Percentiles rank a stretch among this genome's conserved stretches.
Conservation (phyloP, 2,797 vertebrate species). For the Smutsia gigantea region DNA sequence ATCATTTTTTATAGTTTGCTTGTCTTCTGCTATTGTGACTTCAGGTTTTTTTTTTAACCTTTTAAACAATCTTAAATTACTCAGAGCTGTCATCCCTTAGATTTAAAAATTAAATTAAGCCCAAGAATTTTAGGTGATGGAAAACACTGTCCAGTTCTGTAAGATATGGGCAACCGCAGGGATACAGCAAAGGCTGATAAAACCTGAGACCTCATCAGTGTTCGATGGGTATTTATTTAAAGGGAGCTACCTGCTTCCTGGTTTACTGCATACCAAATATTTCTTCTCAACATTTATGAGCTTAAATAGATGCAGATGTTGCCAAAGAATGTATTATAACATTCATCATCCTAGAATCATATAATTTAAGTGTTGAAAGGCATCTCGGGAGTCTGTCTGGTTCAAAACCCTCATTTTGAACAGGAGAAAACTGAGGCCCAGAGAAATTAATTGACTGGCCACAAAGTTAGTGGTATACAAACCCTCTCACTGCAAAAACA, state of each 20-base stretch:
- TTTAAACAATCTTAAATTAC: conserved; percentile 72
- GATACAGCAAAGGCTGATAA: conserved; percentile 50
- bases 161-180: conserved; percentile 45
- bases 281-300: conserved; percentile 77
- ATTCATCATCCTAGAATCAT: conserved; percentile 66
- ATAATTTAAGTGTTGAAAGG: conserved; percentile 60
- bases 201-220: conserved; percentile 41
- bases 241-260: conserved; percentile 79
- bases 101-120: conserved; percentile 76
- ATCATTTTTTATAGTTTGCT: conserved; percentile 66
- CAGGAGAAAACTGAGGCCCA: conserved; percentile 36
- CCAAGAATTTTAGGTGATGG: conserved; percentile 66
- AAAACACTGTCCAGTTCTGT: conserved; percentile 74
- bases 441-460: neutral
- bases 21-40: conserved; percentile 66
- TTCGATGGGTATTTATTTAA: conserved; percentile 66
- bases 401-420: conserved; percentile 29
- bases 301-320: conserved; percentile 82
- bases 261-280: conserved; percentile 75
- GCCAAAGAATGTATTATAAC: conserved; percentile 72
- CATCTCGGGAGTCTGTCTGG: conserved; percentile 48
- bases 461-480: neutral
- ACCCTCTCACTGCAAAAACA: neutral
- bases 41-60: conserved; percentile 53
- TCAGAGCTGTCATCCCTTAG: conserved; percentile 63